Evolutionary conservation across 1,140 invertebrate species (phyloP).

Genomic region (Nasonia vitripennis): DNA sequence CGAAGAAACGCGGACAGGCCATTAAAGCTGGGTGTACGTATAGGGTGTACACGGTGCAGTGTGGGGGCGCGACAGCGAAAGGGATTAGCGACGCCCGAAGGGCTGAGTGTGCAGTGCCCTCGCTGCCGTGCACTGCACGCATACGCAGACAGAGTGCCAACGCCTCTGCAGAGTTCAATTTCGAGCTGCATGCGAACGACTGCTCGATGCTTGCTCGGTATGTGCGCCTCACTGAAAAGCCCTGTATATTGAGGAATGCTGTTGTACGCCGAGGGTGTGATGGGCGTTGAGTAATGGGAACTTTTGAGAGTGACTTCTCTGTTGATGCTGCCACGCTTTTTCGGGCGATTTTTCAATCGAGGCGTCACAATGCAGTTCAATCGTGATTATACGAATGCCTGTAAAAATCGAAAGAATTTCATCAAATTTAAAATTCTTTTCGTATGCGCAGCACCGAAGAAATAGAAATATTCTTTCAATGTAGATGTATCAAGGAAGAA

Average conservation of each 20-base stretch:
- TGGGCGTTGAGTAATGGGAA: neutral
- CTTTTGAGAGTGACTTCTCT: conserved; percentile 3
- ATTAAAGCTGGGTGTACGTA: conserved; percentile 22
- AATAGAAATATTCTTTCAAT: too few species aligned
- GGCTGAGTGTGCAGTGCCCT: neutral
- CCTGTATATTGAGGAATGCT: neutral
- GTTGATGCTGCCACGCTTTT: neutral
- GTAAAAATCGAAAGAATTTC: too few species aligned
- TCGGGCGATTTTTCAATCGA: neutral
- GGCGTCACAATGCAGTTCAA: neutral
- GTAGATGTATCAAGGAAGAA: too few species aligned
- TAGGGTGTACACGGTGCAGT: neutral
- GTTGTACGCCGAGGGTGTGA: conserved; percentile 2
- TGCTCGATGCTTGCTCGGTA: neutral
- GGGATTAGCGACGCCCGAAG: conserved; percentile 2
- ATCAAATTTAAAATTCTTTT: too few species aligned
- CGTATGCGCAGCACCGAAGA: too few species aligned
- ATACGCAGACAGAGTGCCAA: neutral
- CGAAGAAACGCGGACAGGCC: conserved; percentile 1
- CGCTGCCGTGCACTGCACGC: neutral
- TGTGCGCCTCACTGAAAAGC: conserved; percentile 1
- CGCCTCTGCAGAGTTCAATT: conserved; percentile 3
- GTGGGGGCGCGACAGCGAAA: neutral
- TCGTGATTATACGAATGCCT: neutral
- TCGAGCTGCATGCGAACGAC: conserved; percentile 3